Evolutionary conservation across 2,797 vertebrate species (phyloP), one percentile per base, ranked within the genome.

Genomic region (Notolabrus celidotus): DNA sequence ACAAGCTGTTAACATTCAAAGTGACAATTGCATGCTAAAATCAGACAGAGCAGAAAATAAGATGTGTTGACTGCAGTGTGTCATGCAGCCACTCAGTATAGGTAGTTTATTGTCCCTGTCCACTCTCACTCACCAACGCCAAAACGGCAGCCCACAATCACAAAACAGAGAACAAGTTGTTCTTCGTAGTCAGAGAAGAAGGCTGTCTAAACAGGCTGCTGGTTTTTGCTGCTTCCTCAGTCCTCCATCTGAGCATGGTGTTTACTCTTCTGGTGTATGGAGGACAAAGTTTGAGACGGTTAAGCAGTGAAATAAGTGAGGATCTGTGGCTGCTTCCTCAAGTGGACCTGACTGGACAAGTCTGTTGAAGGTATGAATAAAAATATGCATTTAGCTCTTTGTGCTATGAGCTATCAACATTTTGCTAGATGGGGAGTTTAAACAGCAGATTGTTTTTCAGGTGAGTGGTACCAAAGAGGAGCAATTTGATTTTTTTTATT

Each of bases 101-200:
- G 78, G 76, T 86, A 59, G 75, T 75, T 79, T 79, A 86, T 86
- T 84, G 79, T 88, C 73, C 52, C 55, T 0, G 53, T 86, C 58
- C 82, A 72, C 65, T 79, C 61, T 73, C 70, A 38, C 54, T 82
- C 59, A 54, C 58, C 65, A 71, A 59, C 50, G 75, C 69, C 76
- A 79, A 83, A 82, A 72, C 77, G 65, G 56, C 80, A 71, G 71
- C 81, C 85, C 86, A 82, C 87, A 69, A 63, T 62, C 83, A 58
- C 64, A 71, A 53, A 80, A 89, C 87, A 91, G 79, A 87, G 85
- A 74, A 63, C 49, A 15, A 75, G 56, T 84, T 88, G 88, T 88
- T 86, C 77, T 67, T 27, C 16, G 15, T 71, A 62, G 70, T 69
- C 70, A 73, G 61, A 45, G 19, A 33, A 57, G 62, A 38, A 50